Evolutionary conservation across 1,140 invertebrate species (phyloP), one percentile per base, ranked within the genome.

Genomic region (Drosophila subobscura): DNA sequence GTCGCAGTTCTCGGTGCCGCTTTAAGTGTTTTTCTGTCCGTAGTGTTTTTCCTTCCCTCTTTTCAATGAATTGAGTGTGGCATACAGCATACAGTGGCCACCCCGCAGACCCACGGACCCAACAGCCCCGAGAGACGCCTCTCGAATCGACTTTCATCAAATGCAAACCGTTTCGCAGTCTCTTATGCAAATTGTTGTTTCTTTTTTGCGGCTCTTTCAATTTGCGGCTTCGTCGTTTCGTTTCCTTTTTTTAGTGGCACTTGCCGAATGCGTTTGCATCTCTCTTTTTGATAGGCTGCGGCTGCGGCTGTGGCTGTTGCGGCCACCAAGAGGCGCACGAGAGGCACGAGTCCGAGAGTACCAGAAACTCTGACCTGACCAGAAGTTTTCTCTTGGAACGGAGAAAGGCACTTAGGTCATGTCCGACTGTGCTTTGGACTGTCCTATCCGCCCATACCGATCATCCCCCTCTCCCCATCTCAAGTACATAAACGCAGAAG

Each of bases 41-140:
- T 54, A 16, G 2, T 1, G 0, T 56, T 29, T 55, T 37, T 49
- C 63, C 54, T 46, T 50, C 55, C 60, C 47, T 60, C 73, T 67
- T 83, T 74, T 78, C 73, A 83, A 81, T 83, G 78, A 73, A 68
- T 60, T 70, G 78, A 70, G 72, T 77, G 56, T 64, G 61, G 49
- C 78, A 49, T n/a, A n/a, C n/a, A n/a, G n/a, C n/a, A 16, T 42
- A 56, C 54, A 65, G 52, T 59, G 45, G 58, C 29, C 42, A 44
- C 29, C 22, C 6, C 5, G 40, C 40, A 23, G 22, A 20, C 12
- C 14, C 46, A 10, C 41, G 14, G 20, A 40, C 37, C 51, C 68
- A 45, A 20, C 45, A 50, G 20, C 49, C 27, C 27, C 27, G 7
- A 20, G 16, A 20, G 16, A 14, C 40, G 14, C 50, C 59, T 49